phyloP scores from a whole-genome alignment of 2,888 invertebrate genomes.

The Rotaria sp. region DNA sequence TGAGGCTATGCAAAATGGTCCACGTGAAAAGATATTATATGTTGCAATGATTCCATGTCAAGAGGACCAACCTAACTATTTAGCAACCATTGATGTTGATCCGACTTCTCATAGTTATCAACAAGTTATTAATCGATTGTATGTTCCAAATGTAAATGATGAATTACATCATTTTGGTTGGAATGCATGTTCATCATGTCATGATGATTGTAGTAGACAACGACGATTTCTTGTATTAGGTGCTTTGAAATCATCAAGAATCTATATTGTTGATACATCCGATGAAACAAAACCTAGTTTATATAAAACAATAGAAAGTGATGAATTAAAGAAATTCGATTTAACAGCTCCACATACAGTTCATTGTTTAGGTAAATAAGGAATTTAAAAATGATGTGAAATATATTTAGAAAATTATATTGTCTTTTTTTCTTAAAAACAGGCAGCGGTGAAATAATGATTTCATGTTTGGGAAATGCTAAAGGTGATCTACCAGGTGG shows the following conservation, averaged over 20 bases:
- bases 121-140: conserved; percentile 77
- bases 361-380: conserved; percentile 70
- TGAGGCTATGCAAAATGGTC: conserved; percentile 72
- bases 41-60: conserved; percentile 70
- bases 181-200: conserved; percentile 92
- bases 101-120: conserved; percentile 75
- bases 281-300: conserved; percentile 65
- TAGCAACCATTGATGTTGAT: conserved; percentile 84
- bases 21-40: conserved; percentile 76
- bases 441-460: conserved; percentile 77
- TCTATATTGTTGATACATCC: conserved; percentile 75
- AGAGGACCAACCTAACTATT: conserved; percentile 69
- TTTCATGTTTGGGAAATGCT: conserved; percentile 82
- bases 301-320: conserved; percentile 63
- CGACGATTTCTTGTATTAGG: conserved; percentile 77
- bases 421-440: not conserved
- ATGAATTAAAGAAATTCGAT: conserved; percentile 67
- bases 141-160: conserved; percentile 70
- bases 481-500: conserved; percentile 70
- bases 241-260: conserved; percentile 69
- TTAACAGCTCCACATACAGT: conserved; percentile 83
- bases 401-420: too few species aligned
- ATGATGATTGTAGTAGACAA: conserved; percentile 59
- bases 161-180: conserved; percentile 92
- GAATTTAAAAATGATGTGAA: too few species aligned